These are phyloP conservation scores for Hemichromis elongatus DNA, from an alignment of 2,113 vertebrate genomes.

Conservation along the genomic window DNA sequence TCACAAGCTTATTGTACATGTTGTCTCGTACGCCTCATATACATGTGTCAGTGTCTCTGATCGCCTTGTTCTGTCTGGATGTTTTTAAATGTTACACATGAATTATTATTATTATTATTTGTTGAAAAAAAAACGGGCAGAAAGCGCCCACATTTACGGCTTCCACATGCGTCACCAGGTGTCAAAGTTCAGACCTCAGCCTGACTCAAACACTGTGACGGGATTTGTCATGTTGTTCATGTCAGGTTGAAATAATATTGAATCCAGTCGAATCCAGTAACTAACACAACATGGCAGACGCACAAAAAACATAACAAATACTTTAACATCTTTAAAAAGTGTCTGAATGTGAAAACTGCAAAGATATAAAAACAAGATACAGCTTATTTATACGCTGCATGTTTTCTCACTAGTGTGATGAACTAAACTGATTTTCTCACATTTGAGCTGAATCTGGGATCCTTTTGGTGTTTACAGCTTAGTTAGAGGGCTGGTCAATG, in stretches of 20 bases:
- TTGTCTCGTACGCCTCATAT: background rate
- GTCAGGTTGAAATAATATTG: background rate
- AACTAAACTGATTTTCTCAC: background rate
- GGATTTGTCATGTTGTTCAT: background rate
- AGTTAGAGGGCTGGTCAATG: background rate
- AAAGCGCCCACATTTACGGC: background rate
- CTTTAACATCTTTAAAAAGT: background rate
- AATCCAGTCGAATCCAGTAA: background rate
- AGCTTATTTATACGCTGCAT: background rate
- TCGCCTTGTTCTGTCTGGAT: background rate
- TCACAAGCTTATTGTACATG: background rate
- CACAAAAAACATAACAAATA: background rate
- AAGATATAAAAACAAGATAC: background rate
- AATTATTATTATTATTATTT: background rate
- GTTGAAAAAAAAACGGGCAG: background rate
- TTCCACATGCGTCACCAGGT: background rate
- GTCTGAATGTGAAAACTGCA: background rate
- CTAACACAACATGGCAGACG: background rate
- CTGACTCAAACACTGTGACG: background rate
- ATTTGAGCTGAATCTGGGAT: background rate
- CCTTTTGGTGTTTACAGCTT: background rate
- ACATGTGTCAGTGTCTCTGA: background rate
- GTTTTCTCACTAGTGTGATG: background rate
- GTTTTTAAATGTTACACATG: background rate
- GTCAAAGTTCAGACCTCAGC: rapidly evolving